These are phyloP conservation scores for Tragopan temminckii DNA, from an alignment of 2,797 vertebrate species.

Conservation along the genomic window DNA sequence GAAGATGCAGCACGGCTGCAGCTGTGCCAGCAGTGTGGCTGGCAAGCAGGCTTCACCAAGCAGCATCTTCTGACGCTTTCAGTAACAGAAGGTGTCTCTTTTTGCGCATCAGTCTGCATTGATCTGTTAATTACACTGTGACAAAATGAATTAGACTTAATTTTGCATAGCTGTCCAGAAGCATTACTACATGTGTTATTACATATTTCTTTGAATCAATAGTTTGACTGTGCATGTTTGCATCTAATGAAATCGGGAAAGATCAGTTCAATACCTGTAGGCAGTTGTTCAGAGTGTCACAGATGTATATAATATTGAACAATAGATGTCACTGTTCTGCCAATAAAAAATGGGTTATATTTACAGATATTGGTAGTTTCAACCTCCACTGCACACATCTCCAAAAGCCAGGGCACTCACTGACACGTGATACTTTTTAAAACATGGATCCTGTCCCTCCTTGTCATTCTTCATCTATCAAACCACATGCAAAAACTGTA, in stretches of 20 bases:
- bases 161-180: constrained; percentile 38
- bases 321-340: constrained; percentile 83
- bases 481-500: background rate
- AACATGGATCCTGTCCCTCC: constrained; percentile 33
- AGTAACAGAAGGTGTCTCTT: background rate
- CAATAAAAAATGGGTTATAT: constrained; percentile 64
- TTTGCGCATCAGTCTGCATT: background rate
- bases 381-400: constrained; percentile 50
- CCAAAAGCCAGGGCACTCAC: constrained; percentile 31
- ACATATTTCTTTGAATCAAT: constrained; percentile 40
- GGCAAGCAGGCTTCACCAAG: background rate
- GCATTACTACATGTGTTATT: background rate
- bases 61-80: background rate
- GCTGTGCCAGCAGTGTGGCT: background rate
- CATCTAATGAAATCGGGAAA: background rate
- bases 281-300: constrained; percentile 1
- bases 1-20: background rate
- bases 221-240: constrained; percentile 7
- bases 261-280: constrained; percentile 1
- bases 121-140: constrained; percentile 52
- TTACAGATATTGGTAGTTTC: constrained; percentile 66
- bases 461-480: background rate
- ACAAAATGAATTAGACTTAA: constrained; percentile 58
- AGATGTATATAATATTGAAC: constrained; percentile 65
- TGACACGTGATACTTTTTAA: background rate